Evolutionary conservation across 2,888 invertebrate genomes (phyloP), one percentile per base, ranked within the genome.

Genomic region (Meandrusa payeni): DNA sequence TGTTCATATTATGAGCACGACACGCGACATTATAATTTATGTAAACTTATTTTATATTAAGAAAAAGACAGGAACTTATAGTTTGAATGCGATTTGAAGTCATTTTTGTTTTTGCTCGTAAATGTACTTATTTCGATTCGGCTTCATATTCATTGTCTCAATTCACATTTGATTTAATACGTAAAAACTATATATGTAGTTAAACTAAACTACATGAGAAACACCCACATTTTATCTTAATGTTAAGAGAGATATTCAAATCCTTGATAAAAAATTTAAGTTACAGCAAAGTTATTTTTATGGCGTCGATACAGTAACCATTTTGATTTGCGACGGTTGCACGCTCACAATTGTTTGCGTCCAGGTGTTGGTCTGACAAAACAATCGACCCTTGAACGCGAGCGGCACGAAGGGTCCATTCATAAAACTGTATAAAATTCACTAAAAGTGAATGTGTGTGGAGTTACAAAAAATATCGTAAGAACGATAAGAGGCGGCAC

Each of bases 311-410:
- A 15, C 45, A 58, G 62, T 63, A 69, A 71, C 76, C 72, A 76
- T 78, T 61, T 76, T 78, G 75, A 58, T 64, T 69, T 56, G 69
- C 68, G 52, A 54, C 55, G 51, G 51, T 56, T 62, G 69, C 68
- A 71, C 67, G 64, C 67, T 61, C 77, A 72, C 76, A 70, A 72
- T 77, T 82, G 78, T 83, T 76, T 72, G 75, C 65, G 62, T 79
- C 86, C 86, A 86, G 85, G 87, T 87, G 87, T 85, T 76, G 67
- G 64, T 59, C 78, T 85, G 83, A 86, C 87, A 86, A 86, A 87
- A 87, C 87, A 87, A 86, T 86, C 79, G 76, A 64, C 73, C 68
- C 75, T 80, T 66, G 69, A 65, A 48, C 55, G 72, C 69, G 68
- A 80, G 79, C 69, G 68, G 80, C 79, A 78, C 81, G 83, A 79